phyloP scores from a whole-genome alignment of 2,797 vertebrate species.

The Ctenopoma multispine region DNA sequence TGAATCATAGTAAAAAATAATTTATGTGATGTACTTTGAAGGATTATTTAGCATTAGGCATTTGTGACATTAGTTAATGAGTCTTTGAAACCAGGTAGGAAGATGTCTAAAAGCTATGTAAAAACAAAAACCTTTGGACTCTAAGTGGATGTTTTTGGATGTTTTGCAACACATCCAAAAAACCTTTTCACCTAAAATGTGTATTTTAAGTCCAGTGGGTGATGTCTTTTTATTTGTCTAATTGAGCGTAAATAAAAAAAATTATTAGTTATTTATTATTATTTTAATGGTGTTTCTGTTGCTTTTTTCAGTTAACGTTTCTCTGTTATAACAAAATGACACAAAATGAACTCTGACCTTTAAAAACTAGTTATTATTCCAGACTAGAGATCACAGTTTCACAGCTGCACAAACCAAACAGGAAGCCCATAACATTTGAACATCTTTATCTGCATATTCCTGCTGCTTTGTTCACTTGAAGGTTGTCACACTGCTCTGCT shows the following conservation, averaged over 20 bases:
- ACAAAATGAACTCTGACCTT: constrained; percentile 47
- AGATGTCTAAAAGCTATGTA: not conserved
- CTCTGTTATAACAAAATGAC: not conserved
- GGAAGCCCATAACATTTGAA: constrained; percentile 58
- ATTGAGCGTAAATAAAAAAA: constrained; percentile 43
- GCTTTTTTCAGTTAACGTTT: not conserved
- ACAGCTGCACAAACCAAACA: constrained; percentile 69
- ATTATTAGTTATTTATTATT: constrained; percentile 6
- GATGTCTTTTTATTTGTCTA: constrained; percentile 8
- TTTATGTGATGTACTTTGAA: constrained; percentile 35
- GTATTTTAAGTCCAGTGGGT: not conserved
- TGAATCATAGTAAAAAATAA: constrained; percentile 28
- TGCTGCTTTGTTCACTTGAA: constrained; percentile 38
- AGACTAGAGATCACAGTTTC: constrained; percentile 35
- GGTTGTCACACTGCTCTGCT: not conserved
- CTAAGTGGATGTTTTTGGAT: not conserved
- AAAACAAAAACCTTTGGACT: not conserved
- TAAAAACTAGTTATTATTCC: constrained; percentile 24
- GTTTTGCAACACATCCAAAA: not conserved
- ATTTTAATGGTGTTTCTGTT: not conserved
- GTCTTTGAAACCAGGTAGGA: constrained; percentile 6
- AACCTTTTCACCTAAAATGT: not conserved
- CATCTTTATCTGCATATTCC: constrained; percentile 44
- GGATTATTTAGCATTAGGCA: constrained; percentile 4
- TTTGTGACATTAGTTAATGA: not conserved